Evolutionary conservation across 92 coral and sea anemone genomes (phyloP), one percentile per base, ranked within the genome.

Genomic region (Desmophyllum pertusum): DNA sequence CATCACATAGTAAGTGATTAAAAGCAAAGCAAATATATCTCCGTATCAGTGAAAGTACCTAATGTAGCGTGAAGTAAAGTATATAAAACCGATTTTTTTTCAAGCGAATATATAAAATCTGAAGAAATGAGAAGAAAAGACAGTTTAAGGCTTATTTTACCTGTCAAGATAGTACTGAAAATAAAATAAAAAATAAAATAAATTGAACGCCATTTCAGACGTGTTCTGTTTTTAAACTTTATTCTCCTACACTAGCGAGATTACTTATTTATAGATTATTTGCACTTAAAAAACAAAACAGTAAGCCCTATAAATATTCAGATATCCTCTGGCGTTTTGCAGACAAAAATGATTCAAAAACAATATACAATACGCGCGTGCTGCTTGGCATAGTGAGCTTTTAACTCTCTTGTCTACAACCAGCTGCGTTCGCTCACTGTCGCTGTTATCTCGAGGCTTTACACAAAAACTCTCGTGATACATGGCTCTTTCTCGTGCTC

Each of bases 231-330:
- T 73, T 41, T n/a, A n/a, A n/a, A 48, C 43, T 67, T 30, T 59
- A 9, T 72, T 42, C 14, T 27, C 17, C 50, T 40, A 29, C n/a
- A 76, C 7, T 36, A 17, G n/a, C 21, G 9, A 79, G 25, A 79
- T 79, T 63, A 79, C 74, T 79, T 35, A 43, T 79, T 45, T 65
- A 40, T 37, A 41, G 70, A 15, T 17, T 36, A 55, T 14, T 79
- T 53, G 59, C 79, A 50, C 43, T 51, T 8, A 76, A 13, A 64
- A 30, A 11, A 11, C 37, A 19, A 21, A 68, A 36, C 50, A 36
- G 50, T 38, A 70, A 51, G 66, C 43, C 59, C 37, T 48, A 81
- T 81, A 37, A 81, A 81, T 81, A 81, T 81, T 81, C 77, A 68
- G 69, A 46, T 50, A 0, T 70, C 66, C 53, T 68, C 39, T 38